Evolutionary conservation across 2,797 vertebrate species (phyloP).

Genomic region (Synanceia verrucosa): DNA sequence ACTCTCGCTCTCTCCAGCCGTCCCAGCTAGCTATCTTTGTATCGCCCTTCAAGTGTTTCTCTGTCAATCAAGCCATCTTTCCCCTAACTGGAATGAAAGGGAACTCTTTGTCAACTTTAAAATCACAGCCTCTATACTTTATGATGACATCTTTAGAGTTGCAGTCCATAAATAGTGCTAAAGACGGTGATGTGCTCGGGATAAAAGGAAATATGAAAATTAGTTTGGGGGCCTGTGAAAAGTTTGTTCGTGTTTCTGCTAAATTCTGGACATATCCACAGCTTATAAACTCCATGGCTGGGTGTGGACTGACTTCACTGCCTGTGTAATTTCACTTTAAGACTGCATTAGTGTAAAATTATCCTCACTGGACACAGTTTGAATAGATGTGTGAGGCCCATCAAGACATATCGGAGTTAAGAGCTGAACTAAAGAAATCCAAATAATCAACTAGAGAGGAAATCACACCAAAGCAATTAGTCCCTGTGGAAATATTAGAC

Average conservation of each 20-base stretch:
- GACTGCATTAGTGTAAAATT: conserved; percentile 46
- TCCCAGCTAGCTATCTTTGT: conserved; percentile 75
- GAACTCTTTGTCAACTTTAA: conserved; percentile 75
- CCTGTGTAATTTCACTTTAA: conserved; percentile 52
- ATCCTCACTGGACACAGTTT: conserved; percentile 46
- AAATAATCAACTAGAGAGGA: conserved; percentile 47
- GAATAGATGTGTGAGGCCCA: conserved; percentile 38
- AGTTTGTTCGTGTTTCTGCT: conserved; percentile 25
- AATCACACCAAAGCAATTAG: conserved; percentile 56
- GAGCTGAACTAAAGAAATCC: conserved; percentile 43
- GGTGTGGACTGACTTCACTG: conserved; percentile 39
- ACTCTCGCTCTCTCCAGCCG: conserved; percentile 64
- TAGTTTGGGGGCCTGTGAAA: conserved; percentile 26
- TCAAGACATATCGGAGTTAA: conserved; percentile 18
- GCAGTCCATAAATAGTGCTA: conserved; percentile 59
- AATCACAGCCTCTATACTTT: conserved; percentile 60
- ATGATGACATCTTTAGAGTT: conserved; percentile 52
- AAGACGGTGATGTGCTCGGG: conserved; percentile 46
- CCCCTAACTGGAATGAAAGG: conserved; percentile 70
- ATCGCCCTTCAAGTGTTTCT: conserved; percentile 76
- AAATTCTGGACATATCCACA: conserved; percentile 29
- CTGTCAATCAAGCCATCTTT: conserved; percentile 77
- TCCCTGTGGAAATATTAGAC: conserved; percentile 48
- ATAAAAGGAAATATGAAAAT: conserved; percentile 34
- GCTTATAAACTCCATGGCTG: conserved; percentile 16